phyloP scores from a whole-genome alignment of 1,140 invertebrate species.

The Drosophila santomea region DNA sequence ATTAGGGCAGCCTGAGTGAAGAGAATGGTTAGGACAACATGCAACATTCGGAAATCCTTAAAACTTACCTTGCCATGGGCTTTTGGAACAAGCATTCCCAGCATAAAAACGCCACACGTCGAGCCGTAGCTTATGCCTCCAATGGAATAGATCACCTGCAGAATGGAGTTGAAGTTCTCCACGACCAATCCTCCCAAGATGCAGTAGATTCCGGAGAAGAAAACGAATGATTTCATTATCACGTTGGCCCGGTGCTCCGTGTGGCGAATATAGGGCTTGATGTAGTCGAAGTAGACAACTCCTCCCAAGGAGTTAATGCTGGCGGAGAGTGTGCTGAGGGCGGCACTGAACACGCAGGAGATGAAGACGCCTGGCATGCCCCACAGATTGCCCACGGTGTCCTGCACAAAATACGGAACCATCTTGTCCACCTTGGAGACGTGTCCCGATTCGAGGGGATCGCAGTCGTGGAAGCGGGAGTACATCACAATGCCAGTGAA shows the following conservation, averaged over 20 bases:
- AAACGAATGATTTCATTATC: constrained; percentile 88
- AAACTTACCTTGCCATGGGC: constrained; percentile 87
- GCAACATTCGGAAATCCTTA: background rate
- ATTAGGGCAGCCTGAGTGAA: constrained; percentile 86
- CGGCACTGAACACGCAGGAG: constrained; percentile 89
- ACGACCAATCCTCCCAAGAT: constrained; percentile 87
- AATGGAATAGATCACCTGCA: constrained; percentile 87
- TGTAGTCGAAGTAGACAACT: constrained; percentile 91
- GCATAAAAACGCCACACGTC: constrained; percentile 89
- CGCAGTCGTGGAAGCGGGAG: constrained; percentile 90
- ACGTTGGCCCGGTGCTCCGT: constrained; percentile 87
- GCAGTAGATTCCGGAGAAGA: constrained; percentile 86
- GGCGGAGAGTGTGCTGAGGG: constrained; percentile 90
- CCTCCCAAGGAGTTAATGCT: constrained; percentile 91
- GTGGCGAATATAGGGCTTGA: constrained; percentile 84
- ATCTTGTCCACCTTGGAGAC: constrained; percentile 86
- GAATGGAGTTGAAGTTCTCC: constrained; percentile 87
- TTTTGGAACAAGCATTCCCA: constrained; percentile 90
- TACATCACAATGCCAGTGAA: constrained; percentile 90
- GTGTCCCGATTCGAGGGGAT: constrained; percentile 86
- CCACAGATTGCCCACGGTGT: constrained; percentile 86
- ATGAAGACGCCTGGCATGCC: constrained; percentile 89
- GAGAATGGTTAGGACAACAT: background rate
- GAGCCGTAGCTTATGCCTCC: constrained; percentile 88
- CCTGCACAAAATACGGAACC: constrained; percentile 88